Evolutionary conservation across 2,888 invertebrate genomes (phyloP).

Genomic region (Rhogogaster chlorosoma): DNA sequence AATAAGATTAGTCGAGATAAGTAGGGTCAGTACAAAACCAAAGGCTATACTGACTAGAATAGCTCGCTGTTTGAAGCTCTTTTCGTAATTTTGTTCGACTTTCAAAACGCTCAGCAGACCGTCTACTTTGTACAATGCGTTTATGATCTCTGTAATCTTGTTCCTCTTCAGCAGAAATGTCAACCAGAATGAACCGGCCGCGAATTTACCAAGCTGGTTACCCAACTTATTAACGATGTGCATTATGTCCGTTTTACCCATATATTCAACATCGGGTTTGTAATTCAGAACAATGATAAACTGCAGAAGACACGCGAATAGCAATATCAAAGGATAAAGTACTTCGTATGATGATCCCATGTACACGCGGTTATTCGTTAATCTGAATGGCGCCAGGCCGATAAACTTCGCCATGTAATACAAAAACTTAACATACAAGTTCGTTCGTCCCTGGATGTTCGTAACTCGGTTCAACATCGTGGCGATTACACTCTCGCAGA

Average conservation of each 20-base stretch:
- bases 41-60: background rate
- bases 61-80: background rate
- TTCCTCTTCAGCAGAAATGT: conserved; percentile 3
- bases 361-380: background rate
- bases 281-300: no score
- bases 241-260: background rate
- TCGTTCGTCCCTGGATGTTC: background rate
- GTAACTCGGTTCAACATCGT: background rate
- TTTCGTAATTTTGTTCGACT: conserved; percentile 22
- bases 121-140: background rate
- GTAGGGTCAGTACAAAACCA: background rate
- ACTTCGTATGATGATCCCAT: background rate
- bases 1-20: background rate
- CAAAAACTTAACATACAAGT: background rate
- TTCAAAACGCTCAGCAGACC: background rate
- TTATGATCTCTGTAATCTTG: conserved; percentile 1
- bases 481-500: no score
- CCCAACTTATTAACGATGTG: background rate
- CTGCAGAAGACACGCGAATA: background rate
- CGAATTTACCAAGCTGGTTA: background rate
- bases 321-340: background rate
- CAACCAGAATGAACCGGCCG: background rate
- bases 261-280: no score
- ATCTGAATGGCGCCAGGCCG: background rate
- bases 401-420: background rate